phyloP scores from a whole-genome alignment of 1,140 invertebrate species.

The Eufriesea mexicana region DNA sequence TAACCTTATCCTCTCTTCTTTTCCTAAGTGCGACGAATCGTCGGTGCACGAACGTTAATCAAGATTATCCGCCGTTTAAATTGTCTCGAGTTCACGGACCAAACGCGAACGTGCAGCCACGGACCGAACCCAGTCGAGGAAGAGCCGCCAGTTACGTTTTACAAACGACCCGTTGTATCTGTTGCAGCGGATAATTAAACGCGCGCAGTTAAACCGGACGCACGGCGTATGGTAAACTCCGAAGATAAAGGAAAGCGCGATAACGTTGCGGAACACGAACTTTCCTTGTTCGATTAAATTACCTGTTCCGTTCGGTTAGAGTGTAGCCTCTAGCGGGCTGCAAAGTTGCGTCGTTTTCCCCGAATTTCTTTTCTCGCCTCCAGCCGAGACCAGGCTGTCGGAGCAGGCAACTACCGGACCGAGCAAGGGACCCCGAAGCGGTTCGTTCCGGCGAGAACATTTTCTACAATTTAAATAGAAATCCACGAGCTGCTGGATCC shows the following conservation, averaged over 20 bases:
- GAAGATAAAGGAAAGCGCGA: constrained; percentile 10
- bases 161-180: neutral
- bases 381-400: too few species aligned
- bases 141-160: neutral
- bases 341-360: constrained; percentile 10
- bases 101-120: neutral
- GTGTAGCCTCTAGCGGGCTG: neutral
- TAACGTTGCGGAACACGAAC: neutral
- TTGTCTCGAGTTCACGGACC: neutral
- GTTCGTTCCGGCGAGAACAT: neutral
- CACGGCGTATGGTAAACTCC: neutral
- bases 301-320: neutral
- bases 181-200: constrained; percentile 13
- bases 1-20: neutral
- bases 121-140: neutral
- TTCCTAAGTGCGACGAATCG: neutral
- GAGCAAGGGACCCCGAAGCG: neutral
- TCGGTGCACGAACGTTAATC: neutral
- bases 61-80: neutral
- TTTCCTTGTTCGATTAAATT: constrained; percentile 1
- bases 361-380: neutral
- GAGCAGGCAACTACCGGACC: neutral
- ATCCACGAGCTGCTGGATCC: constrained; percentile 34
- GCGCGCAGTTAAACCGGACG: neutral
- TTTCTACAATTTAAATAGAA: constrained; percentile 55